phyloP scores from a whole-genome alignment of 2,113 vertebrate species.

The Zosterops japonicus region DNA sequence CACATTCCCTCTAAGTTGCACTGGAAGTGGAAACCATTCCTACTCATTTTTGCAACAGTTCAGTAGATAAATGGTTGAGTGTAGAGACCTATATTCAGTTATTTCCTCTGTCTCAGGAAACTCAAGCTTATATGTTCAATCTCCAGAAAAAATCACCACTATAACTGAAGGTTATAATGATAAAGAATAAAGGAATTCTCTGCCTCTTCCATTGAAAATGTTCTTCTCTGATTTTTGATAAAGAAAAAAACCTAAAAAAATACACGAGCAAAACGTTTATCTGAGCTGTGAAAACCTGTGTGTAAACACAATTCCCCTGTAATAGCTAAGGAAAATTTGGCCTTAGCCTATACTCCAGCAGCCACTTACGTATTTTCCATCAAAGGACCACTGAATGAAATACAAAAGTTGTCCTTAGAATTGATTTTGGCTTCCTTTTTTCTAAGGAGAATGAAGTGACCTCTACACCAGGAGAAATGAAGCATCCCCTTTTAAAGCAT shows the following conservation, averaged over 20 bases:
- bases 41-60: neutral
- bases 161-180: neutral
- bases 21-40: neutral
- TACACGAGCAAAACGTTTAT: neutral
- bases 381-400: neutral
- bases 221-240: neutral
- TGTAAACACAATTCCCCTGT: neutral
- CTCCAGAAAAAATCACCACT: neutral
- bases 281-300: neutral
- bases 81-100: neutral
- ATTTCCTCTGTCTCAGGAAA: neutral
- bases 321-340: neutral
- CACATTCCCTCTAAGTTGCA: neutral
- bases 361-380: neutral
- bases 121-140: neutral
- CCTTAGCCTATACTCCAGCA: neutral
- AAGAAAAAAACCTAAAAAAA: neutral
- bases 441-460: neutral
- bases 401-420: neutral
- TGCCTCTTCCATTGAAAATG: neutral
- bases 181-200: neutral
- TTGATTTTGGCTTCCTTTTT: neutral
- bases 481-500: neutral
- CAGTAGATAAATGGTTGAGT: neutral
- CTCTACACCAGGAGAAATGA: neutral